These are phyloP conservation scores for Adelphocoris suturalis DNA, from an alignment of 2,888 invertebrate genomes.

Conservation along the genomic window DNA sequence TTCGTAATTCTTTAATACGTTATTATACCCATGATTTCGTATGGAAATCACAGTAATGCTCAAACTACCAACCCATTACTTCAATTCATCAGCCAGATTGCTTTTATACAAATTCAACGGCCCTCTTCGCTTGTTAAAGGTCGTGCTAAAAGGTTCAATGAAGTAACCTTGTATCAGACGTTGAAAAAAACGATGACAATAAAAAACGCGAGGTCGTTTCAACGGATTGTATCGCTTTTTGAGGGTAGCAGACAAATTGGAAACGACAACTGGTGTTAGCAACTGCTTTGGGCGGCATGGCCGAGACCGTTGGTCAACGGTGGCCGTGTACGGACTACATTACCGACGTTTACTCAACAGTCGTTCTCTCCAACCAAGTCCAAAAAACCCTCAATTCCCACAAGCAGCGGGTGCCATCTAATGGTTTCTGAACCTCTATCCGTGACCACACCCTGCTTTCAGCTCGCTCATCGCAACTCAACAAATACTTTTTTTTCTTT, in stretches of 20 bases:
- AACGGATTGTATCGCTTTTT: constrained; percentile 10
- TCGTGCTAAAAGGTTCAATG: constrained; percentile 10
- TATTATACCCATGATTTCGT: too few species aligned
- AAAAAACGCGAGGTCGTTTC: neutral
- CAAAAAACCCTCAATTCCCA: neutral
- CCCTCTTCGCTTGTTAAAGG: neutral
- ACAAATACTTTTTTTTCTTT: neutral
- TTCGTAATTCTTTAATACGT: too few species aligned
- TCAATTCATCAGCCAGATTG: too few species aligned
- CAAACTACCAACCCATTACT: too few species aligned
- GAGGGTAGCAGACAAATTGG: constrained; percentile 43
- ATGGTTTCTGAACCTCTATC: constrained; percentile 9
- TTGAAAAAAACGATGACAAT: neutral
- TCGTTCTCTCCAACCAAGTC: neutral
- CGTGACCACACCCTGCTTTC: neutral
- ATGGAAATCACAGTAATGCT: too few species aligned
- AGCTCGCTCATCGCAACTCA: neutral
- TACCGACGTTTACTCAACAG: constrained; percentile 30
- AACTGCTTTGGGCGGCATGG: neutral
- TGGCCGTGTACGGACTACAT: constrained; percentile 42
- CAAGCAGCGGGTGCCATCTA: constrained; percentile 44
- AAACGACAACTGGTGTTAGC: constrained; percentile 48
- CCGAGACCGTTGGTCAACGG: neutral
- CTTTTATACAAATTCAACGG: neutral
- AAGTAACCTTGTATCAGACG: neutral